Conservation (phyloP, 2,888 invertebrate genomes). For the Microplitis deprimator region DNA sequence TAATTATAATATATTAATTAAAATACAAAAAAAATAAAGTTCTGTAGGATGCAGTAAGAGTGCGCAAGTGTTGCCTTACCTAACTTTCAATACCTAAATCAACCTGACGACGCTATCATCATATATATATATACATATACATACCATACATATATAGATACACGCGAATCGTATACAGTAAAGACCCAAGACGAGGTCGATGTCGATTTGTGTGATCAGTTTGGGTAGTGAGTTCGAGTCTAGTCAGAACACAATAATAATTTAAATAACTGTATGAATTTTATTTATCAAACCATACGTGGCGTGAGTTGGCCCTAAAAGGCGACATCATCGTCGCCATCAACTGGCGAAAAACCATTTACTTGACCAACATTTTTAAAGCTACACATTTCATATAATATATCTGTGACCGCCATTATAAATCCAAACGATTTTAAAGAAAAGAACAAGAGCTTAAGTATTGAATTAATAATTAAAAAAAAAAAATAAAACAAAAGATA, state of each 20-base stretch:
- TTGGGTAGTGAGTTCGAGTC: not conserved
- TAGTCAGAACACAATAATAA: not conserved
- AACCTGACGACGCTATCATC: conserved; percentile 1
- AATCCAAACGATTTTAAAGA: conserved; percentile 1
- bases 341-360: not conserved
- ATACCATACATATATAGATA: not conserved
- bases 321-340: not conserved
- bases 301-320: not conserved
- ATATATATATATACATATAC: not conserved
- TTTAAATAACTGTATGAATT: not conserved
- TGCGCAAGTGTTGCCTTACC: conserved; percentile 1
- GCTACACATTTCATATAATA: not conserved
- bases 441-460: conserved; percentile 4
- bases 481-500: conserved; percentile 1
- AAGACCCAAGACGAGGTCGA: not conserved
- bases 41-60: not conserved
- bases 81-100: conserved; percentile 1
- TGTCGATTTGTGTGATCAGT: conserved; percentile 1
- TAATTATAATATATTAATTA: not conserved
- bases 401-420: not conserved
- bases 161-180: not conserved
- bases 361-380: not conserved
- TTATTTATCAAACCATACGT: not conserved
- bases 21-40: not conserved
- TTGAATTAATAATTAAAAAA: conserved; percentile 44